These are phyloP conservation scores for Caenorhabditis drosophilae DNA, from an alignment of 2,888 invertebrate genomes.

Conservation along the genomic window DNA sequence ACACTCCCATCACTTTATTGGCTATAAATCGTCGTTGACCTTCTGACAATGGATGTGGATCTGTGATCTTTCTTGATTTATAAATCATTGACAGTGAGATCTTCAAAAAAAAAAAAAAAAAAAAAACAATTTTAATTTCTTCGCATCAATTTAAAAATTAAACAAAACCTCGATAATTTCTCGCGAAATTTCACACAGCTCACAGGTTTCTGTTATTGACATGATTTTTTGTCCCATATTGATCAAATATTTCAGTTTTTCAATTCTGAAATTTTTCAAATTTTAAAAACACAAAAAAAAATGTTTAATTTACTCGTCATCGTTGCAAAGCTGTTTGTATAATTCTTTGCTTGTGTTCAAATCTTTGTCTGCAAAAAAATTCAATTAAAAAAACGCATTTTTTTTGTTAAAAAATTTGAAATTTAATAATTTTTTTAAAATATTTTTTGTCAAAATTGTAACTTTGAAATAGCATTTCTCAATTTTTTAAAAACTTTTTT, in stretches of 20 bases:
- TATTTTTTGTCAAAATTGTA: background rate
- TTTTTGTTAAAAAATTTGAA: background rate
- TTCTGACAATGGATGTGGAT: slow-evolving; percentile 10
- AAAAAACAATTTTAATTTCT: no score
- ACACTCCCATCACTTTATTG: slow-evolving; percentile 11
- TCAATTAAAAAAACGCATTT: background rate
- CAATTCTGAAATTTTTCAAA: slow-evolving; percentile 1
- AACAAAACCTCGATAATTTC: slow-evolving; percentile 1
- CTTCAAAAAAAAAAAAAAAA: no score
- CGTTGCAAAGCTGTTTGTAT: no score
- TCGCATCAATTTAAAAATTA: no score
- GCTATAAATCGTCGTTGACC: slow-evolving; percentile 15
- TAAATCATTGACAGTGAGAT: slow-evolving; percentile 4
- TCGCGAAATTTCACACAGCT: slow-evolving; percentile 1
- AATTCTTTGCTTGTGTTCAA: background rate
- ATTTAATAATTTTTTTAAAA: background rate
- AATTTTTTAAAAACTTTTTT: no score
- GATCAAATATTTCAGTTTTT: slow-evolving; percentile 13
- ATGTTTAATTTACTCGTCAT: background rate
- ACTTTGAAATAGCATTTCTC: no score
- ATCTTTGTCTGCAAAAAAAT: background rate
- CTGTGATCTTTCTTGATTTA: background rate
- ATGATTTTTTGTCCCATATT: slow-evolving; percentile 22
- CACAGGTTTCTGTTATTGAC: background rate
- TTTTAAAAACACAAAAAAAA: slow-evolving; percentile 3